Percentiles rank a stretch among this genome's conserved stretches.
phyloP scores from a whole-genome alignment of 1,140 invertebrate genomes.

The Archivesica marissinica region DNA sequence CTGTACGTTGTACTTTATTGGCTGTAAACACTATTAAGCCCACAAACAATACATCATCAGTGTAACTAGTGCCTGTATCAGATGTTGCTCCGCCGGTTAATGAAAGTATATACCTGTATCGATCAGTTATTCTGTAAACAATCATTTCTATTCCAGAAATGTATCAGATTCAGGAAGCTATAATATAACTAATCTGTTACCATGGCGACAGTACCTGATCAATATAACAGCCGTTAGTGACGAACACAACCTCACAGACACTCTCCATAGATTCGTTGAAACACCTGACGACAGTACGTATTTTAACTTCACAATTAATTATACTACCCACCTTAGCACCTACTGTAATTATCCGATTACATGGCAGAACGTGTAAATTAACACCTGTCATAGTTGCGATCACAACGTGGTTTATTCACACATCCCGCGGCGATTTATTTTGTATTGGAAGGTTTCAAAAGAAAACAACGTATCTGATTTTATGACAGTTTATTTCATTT shows the following conservation, averaged over 20 bases:
- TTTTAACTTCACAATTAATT: no score
- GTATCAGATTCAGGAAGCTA: neutral
- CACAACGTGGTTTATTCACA: no score
- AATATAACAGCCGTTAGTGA: constrained; percentile 41
- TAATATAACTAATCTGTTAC: constrained; percentile 32
- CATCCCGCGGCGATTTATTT: no score
- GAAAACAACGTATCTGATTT: no score
- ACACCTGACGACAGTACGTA: constrained; percentile 55
- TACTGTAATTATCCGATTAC: no score
- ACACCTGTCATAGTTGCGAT: no score
- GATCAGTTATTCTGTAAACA: neutral
- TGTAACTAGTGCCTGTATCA: no score
- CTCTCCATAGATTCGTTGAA: neutral
- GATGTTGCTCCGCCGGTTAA: no score
- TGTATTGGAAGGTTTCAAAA: no score
- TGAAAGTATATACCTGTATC: neutral
- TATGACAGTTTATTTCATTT: no score
- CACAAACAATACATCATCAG: neutral
- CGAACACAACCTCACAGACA: constrained; percentile 22
- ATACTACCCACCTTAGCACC: no score
- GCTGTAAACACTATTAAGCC: neutral
- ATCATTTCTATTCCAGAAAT: neutral
- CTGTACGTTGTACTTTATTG: neutral
- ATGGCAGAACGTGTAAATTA: no score
- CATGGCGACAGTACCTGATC: constrained; percentile 42